Evolutionary conservation across 2,888 invertebrate species (phyloP), one percentile per base, ranked within the genome.

Genomic region (Lingula anatina): DNA sequence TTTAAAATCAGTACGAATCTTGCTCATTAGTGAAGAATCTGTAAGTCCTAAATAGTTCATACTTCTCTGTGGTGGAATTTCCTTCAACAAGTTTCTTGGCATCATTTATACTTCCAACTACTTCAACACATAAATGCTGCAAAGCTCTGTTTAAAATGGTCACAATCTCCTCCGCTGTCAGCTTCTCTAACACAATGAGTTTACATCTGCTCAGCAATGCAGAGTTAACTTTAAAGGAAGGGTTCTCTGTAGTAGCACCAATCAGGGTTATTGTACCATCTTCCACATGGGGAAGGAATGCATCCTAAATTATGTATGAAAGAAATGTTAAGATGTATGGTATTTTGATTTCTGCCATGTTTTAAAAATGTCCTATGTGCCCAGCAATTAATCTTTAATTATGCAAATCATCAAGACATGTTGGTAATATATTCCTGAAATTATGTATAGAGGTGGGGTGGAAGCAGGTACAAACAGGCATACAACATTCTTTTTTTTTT

Each of bases 171-270:
- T 82, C 79, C 15, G 81, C 70, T 41, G 79, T 73, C 25, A 89
- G 78, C 76, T 89, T 89, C 56, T 88, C 66, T 25, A 71, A 52
- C 4, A 62, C 61, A 53, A 89, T 82, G 2, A 90, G 88, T 56
- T 86, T 81, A 66, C 89, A 89, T 24, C 90, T 81, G 71, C 88
- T 89, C 9, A 90, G 78, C 28, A 90, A 75, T 0, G 90, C 89
- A 58, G 84, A 85, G 75, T 90, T 90, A 44, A 90, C 81, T 64
- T 85, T 85, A 71, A 89, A 90, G 0, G 89, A 89, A n/a, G 90
- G 90, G 75, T 90, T 90, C 74, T 90, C 90, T 36, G 90, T 90
- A 0, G 90, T 90, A 0, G 90, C 90, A 26, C 90, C 90, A 50
- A 90, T 83, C 51, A 90, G 76, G 39, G 82, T 85, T 35, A 90